Evolutionary conservation across 2,113 vertebrate species (phyloP), one percentile per base, ranked within the genome.

Genomic region (Chloropsis cyanopogon): DNA sequence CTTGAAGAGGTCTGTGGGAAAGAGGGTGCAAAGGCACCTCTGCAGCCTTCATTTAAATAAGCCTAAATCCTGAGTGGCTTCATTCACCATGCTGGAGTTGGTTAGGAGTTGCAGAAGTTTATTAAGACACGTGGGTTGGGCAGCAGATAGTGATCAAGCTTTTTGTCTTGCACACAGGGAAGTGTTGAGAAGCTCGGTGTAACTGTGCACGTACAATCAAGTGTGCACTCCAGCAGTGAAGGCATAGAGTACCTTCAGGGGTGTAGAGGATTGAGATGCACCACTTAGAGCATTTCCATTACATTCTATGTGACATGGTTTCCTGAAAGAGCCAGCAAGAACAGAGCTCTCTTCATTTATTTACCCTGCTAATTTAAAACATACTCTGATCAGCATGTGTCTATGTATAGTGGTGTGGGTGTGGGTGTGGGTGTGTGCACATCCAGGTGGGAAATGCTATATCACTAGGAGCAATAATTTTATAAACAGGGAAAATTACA

Each of bases 41-140:
- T 9, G 14, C 16, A 33, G 12, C 14, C 39, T 75, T 70, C 33
- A 7, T 69, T 86, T 82, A 64, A 49, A 52, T 23, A 33, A 78
- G 29, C 7, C 41, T 75, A 71, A 90, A 78, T 42, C 29, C 7
- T 4, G 29, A 65, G 29, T 11, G 17, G 11, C 13, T 6, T 57
- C 9, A 1, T 42, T 77, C 24, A 25, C 22, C 1, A 0, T 4
- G 0, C 21, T 49, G 35, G 26, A 44, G 7, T 2, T 18, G 17
- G 14, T 53, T 46, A 72, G 54, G 60, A 54, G 60, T 7, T 70
- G 12, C 59, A 56, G 46, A 69, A 42, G 10, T 35, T 5, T 68
- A 41, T 57, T 44, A 39, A 61, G 33, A 28, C 5, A 3, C 11
- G 24, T 26, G 24, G 35, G 9, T 9, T 5, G 1, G 46, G 21